A percentile compares a stretch with the other conserved stretches of the same genome.
phyloP scores from a whole-genome alignment of 30 jellyfish, hydroid and myxozoan genomes.

The Aurelia aurita region DNA sequence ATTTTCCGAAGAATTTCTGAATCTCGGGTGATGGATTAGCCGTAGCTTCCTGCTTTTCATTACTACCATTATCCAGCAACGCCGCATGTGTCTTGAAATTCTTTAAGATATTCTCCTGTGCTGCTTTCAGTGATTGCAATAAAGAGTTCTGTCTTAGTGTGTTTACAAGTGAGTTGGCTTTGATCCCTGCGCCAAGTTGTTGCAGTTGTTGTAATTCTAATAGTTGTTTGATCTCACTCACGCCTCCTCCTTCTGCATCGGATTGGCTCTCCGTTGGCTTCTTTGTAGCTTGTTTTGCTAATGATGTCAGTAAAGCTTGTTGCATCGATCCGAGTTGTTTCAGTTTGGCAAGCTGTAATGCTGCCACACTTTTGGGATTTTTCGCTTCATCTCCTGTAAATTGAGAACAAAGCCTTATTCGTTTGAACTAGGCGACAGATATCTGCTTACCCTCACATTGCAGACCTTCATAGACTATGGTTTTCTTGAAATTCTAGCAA shows the following conservation, averaged over 20 bases:
- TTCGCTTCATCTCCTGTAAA: conserved; percentile 33
- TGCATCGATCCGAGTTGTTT: conserved; percentile 84
- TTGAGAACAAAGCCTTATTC: too few species aligned
- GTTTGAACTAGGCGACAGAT: too few species aligned
- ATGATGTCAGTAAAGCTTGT: conserved; percentile 71
- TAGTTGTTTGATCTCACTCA: conserved; percentile 46
- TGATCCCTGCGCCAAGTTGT: conserved; percentile 73
- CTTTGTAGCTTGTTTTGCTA: conserved; percentile 61
- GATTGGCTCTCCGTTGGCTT: conserved; percentile 33
- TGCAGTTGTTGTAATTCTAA: conserved; percentile 58
- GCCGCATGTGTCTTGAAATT: conserved; percentile 31
- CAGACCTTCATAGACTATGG: too few species aligned
- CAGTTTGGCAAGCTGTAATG: conserved; percentile 77
- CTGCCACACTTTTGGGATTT: conserved; percentile 56
- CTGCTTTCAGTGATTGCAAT: conserved; percentile 66
- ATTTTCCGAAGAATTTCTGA: conserved; percentile 64
- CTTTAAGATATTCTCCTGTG: conserved; percentile 52
- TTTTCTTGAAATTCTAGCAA: too few species aligned
- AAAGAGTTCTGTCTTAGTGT: conserved; percentile 54
- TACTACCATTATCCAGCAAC: neutral
- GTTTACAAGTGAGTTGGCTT: conserved; percentile 50
- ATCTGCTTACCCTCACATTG: too few species aligned
- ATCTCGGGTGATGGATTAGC: conserved; percentile 33
- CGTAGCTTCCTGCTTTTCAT: conserved; percentile 24
- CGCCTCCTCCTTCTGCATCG: conserved; percentile 32